Percentiles rank a stretch among this genome's conserved stretches.
phyloP scores from a whole-genome alignment of 2,113 vertebrate species.

The Chelonoidis abingdonii region DNA sequence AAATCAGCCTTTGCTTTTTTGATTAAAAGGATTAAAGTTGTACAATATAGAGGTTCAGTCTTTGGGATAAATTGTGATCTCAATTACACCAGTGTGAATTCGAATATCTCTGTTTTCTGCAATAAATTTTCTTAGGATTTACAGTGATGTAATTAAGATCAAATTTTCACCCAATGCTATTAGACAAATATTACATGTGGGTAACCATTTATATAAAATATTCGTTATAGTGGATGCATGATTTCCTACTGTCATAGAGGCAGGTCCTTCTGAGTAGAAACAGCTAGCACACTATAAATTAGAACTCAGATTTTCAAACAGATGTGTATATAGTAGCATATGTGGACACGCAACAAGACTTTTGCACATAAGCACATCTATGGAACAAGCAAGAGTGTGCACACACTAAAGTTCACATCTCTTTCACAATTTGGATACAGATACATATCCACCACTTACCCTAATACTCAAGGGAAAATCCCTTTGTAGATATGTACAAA shows the following conservation, averaged over 20 bases:
- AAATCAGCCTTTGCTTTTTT: conserved; percentile 33
- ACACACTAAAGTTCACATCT: neutral
- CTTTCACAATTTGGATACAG: neutral
- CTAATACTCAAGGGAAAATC: accelerated
- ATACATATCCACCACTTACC: neutral
- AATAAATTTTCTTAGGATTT: conserved; percentile 7
- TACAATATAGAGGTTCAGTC: neutral
- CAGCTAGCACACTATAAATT: neutral
- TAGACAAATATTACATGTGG: neutral
- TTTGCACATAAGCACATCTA: neutral
- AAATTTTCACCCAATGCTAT: neutral
- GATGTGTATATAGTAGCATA: neutral
- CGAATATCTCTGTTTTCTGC: neutral
- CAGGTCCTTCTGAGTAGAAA: neutral
- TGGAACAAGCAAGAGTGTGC: neutral
- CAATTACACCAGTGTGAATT: conserved; percentile 25
- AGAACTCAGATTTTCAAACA: neutral
- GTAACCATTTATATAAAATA: neutral
- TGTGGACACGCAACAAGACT: neutral
- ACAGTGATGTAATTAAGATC: neutral
- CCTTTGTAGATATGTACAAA: neutral
- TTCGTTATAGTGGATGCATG: neutral
- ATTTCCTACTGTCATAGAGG: neutral
- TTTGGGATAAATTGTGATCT: conserved; percentile 12
- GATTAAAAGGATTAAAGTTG: neutral